These are phyloP conservation scores for Probaryconus sp. DNA, from an alignment of 1,140 invertebrate genomes.

Conservation along the genomic window DNA sequence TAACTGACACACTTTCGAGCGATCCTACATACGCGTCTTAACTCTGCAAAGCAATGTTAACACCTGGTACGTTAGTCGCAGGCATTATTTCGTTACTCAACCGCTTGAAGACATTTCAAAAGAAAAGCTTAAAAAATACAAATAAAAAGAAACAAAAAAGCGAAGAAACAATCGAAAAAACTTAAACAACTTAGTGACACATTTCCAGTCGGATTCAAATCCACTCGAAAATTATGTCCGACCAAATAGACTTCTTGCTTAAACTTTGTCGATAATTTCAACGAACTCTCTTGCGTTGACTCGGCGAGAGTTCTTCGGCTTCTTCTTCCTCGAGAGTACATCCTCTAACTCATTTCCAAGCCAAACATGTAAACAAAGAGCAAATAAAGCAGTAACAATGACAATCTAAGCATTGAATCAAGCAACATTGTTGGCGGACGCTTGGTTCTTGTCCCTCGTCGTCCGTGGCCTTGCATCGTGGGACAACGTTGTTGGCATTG, in stretches of 20 bases:
- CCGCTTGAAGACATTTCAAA: too few species aligned
- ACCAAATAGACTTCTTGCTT: neutral
- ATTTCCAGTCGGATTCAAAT: constrained; percentile 19
- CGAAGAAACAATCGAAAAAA: constrained; percentile 24
- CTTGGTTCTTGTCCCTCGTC: constrained; percentile 9
- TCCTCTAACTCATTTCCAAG: constrained; percentile 1
- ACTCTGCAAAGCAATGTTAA: too few species aligned
- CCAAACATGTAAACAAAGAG: constrained; percentile 15
- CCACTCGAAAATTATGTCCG: constrained; percentile 10
- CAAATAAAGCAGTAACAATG: constrained; percentile 4
- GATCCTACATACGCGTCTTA: neutral
- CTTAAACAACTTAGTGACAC: too few species aligned
- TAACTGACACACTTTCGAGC: constrained; percentile 13
- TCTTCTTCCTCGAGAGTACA: neutral
- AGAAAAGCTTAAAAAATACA: constrained; percentile 3
- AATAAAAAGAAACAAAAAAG: neutral
- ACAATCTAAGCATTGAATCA: constrained; percentile 6
- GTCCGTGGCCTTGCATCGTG: neutral
- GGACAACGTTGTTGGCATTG: constrained; percentile 8
- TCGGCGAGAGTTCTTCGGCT: neutral
- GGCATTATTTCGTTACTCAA: too few species aligned
- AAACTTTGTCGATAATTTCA: constrained; percentile 35
- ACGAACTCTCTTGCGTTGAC: neutral
- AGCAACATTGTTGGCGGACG: neutral
- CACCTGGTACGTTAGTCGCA: too few species aligned